Percentiles rank a stretch among this genome's conserved stretches.
Evolutionary conservation across 2,113 vertebrate species (phyloP).

Genomic region (Phylloscopus whistleri): DNA sequence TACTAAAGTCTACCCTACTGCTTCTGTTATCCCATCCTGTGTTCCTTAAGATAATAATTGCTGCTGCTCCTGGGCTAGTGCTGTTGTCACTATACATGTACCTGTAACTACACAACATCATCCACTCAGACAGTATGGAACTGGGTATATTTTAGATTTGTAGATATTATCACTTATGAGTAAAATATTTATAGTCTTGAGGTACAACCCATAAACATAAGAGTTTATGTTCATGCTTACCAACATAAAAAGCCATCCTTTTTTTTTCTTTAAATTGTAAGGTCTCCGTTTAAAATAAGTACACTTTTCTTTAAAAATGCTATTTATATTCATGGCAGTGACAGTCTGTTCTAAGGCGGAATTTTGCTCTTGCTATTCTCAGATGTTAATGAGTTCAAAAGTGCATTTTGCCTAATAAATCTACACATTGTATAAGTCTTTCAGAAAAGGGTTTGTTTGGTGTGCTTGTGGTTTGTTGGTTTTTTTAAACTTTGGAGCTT

Average conservation of each 20-base stretch:
- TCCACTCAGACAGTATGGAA: background rate
- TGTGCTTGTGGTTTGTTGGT: background rate
- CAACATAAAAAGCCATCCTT: background rate
- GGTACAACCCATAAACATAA: background rate
- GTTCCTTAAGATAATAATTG: background rate
- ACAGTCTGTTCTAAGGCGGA: background rate
- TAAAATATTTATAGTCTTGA: background rate
- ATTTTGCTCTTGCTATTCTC: background rate
- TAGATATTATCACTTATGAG: background rate
- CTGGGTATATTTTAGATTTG: background rate
- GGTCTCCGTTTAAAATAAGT: background rate
- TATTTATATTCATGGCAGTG: background rate
- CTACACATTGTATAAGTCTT: background rate
- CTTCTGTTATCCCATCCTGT: background rate
- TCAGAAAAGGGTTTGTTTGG: background rate
- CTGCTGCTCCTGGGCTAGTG: background rate
- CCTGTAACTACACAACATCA: background rate
- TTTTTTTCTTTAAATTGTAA: background rate
- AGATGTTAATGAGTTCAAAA: background rate
- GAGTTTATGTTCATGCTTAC: background rate
- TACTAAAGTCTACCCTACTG: background rate
- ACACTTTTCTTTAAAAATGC: background rate
- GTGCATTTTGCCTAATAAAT: background rate
- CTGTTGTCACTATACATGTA: background rate
- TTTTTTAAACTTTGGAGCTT: background rate